These are phyloP conservation scores for Mormyrops boulengeri DNA, from an alignment of 2,797 vertebrate genomes.

Conservation along the genomic window DNA sequence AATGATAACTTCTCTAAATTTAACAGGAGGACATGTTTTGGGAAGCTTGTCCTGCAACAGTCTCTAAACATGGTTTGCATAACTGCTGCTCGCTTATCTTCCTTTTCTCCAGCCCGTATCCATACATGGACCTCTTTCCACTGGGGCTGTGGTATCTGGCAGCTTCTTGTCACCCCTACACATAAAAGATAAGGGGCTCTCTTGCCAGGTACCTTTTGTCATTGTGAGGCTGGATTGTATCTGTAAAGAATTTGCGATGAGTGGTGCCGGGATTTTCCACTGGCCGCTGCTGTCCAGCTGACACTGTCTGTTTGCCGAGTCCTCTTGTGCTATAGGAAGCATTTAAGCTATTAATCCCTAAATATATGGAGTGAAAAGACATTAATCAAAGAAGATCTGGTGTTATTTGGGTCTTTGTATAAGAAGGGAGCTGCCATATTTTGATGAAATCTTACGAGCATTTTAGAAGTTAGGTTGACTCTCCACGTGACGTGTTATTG, in stretches of 20 bases:
- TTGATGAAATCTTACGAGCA: neutral
- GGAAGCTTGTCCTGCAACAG: slow-evolving; percentile 69
- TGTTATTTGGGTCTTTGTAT: neutral
- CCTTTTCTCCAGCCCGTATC: slow-evolving; percentile 74
- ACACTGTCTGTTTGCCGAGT: too few species aligned
- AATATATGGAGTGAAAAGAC: neutral
- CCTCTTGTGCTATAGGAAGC: neutral
- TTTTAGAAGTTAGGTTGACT: neutral
- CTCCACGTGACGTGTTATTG: neutral
- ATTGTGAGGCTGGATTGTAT: neutral
- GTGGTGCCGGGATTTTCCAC: slow-evolving; percentile 18
- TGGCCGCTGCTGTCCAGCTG: neutral
- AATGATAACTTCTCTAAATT: slow-evolving; percentile 69
- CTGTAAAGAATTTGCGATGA: neutral
- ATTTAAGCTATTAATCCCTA: neutral
- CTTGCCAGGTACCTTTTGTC: slow-evolving; percentile 12
- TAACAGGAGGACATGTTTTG: slow-evolving; percentile 73
- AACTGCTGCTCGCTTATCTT: slow-evolving; percentile 79
- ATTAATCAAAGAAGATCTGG: neutral
- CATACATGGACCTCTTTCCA: slow-evolving; percentile 90
- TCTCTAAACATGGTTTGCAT: slow-evolving; percentile 83
- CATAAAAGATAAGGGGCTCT: slow-evolving; percentile 56
- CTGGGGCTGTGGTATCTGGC: slow-evolving; percentile 68
- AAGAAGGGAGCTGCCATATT: neutral
- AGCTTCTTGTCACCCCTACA: slow-evolving; percentile 68